These are phyloP conservation scores for Clarias platycephalus DNA, from an alignment of 2,797 vertebrate genomes.

Conservation along the genomic window DNA sequence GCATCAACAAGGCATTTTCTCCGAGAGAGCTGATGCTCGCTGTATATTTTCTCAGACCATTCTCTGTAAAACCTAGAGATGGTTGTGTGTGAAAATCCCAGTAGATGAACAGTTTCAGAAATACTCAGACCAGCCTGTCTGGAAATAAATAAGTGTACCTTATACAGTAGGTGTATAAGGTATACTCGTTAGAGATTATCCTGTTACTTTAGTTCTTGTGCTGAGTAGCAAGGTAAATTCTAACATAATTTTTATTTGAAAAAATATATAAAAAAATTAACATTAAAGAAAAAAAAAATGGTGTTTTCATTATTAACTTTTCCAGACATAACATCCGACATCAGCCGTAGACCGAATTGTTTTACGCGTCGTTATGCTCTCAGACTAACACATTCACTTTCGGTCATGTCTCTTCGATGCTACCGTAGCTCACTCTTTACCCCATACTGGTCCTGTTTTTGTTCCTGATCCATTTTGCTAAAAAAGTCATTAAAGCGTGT, in stretches of 20 bases:
- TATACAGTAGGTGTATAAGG: no score
- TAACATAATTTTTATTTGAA: neutral
- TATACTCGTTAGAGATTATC: neutral
- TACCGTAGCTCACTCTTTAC: neutral
- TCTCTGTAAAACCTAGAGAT: no score
- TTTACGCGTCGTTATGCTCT: neutral
- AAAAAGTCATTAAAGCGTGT: neutral
- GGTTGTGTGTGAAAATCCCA: no score
- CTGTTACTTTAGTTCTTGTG: neutral
- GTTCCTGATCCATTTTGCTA: slow-evolving; percentile 16
- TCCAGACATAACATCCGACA: neutral
- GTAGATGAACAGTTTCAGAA: no score
- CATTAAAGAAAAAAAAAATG: neutral
- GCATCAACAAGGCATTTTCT: neutral
- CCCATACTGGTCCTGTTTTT: neutral
- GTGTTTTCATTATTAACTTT: neutral
- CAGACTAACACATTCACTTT: neutral
- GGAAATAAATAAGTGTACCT: neutral
- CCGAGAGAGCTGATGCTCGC: neutral
- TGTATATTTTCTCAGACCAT: no score
- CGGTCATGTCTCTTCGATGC: slow-evolving; percentile 9
- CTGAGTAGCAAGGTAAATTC: neutral
- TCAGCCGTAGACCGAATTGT: no score
- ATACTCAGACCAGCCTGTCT: no score
- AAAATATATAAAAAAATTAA: no score